These are phyloP conservation scores for Erythrocercus mccallii DNA, from an alignment of 2,113 vertebrate genomes.

Conservation along the genomic window DNA sequence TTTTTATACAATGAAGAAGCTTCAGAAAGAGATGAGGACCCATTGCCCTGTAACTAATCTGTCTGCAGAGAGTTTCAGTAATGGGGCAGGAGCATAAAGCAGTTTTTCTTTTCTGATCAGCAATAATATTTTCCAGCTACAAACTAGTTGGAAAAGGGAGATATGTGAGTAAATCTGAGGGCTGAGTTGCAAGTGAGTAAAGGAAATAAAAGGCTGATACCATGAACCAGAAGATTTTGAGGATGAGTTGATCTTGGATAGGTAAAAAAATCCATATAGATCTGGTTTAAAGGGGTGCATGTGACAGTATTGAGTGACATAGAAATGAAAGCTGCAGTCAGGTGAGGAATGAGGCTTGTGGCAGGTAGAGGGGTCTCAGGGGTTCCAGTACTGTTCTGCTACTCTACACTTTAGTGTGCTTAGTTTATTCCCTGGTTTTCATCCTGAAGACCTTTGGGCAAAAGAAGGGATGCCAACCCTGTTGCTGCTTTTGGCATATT, in stretches of 20 bases:
- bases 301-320: not conserved
- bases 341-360: not conserved
- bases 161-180: not conserved
- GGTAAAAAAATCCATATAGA: not conserved
- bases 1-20: not conserved
- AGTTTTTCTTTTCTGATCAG: not conserved
- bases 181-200: not conserved
- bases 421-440: not conserved
- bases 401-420: not conserved
- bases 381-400: not conserved
- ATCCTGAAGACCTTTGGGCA: not conserved
- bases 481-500: not conserved
- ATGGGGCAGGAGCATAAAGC: not conserved
- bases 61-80: not conserved
- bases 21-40: not conserved
- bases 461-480: not conserved
- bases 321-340: not conserved
- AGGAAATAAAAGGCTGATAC: not conserved
- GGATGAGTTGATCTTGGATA: not conserved
- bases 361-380: not conserved
- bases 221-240: not conserved
- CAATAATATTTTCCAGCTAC: not conserved
- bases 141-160: not conserved
- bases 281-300: not conserved
- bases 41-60: not conserved